Percentiles rank a stretch among this genome's conserved stretches.
These are phyloP conservation scores for Linnaemya tessellans DNA, from an alignment of 2,888 invertebrate genomes.

Conservation along the genomic window DNA sequence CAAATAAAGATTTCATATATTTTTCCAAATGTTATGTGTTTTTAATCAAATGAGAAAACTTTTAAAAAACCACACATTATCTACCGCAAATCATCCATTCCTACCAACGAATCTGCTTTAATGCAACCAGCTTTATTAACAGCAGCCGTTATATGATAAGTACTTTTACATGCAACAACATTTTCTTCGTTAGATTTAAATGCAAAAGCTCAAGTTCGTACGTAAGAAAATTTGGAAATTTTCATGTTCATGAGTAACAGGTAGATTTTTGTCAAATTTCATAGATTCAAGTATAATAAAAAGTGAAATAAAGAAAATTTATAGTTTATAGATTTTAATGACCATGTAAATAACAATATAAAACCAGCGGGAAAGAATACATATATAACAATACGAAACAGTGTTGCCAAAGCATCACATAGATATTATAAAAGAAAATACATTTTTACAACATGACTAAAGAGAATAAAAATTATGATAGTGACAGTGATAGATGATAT, in stretches of 20 bases:
- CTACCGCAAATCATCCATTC: neutral
- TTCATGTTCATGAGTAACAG: constrained; percentile 25
- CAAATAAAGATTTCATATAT: too few relatives aligned
- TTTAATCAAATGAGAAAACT: too few relatives aligned
- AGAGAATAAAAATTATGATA: neutral
- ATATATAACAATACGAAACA: neutral
- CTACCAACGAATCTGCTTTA: neutral
- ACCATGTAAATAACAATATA: constrained; percentile 2
- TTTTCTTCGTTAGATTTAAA: constrained; percentile 41
- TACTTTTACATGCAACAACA: constrained; percentile 13
- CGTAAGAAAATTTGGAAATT: constrained; percentile 49
- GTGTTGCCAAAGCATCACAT: neutral
- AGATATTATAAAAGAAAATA: neutral
- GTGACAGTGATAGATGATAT: neutral
- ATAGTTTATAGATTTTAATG: constrained; percentile 39
- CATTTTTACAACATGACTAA: too few relatives aligned
- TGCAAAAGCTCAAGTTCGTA: constrained; percentile 1
- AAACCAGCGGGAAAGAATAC: neutral
- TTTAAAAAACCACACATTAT: too few relatives aligned
- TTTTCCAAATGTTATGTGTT: too few relatives aligned
- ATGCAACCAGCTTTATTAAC: neutral
- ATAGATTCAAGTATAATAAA: neutral
- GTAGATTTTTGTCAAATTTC: neutral
- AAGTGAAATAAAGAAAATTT: neutral
- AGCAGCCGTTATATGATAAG: neutral